Evolutionary conservation across 2,888 invertebrate genomes (phyloP), one percentile per base, ranked within the genome.

Genomic region (Hirtodrosophila histrioides): DNA sequence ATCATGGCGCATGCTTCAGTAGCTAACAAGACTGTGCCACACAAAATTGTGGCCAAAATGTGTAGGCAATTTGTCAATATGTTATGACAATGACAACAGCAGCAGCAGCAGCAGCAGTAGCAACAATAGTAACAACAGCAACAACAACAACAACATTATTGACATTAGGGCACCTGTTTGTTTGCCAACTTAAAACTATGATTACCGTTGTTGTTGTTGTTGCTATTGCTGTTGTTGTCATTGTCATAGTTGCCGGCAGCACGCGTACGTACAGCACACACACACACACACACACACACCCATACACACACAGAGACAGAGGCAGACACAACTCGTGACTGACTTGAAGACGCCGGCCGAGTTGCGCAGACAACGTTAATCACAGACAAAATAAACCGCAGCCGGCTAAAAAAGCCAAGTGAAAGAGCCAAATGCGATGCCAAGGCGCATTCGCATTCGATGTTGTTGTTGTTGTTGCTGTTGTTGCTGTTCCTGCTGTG

Each of bases 151-250:
- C 75, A 78, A 74, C 79, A 71, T 66, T 86, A 84, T 86, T 81
- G 82, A 80, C 82, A 86, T 84, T 86, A 82, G 86, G 82, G 82
- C 82, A 82, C 86, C 82, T 82, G 82, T 82, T 84, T 86, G 84
- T 76, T 86, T 61, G 66, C 75, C 75, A 81, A 84, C 86, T 73
- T 75, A 54, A 83, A 73, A 75, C 84, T 80, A 76, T 86, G 78
- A 84, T 86, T 86, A 82, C 85, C 86, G 82, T 80, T 76, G 53
- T 63, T 71, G 66, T 73, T 72, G 62, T 48, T 69, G 69, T 58
- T 63, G 60, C 39, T 56, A 75, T 54, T 58, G 62, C n/a, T 58
- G 57, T 60, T 60, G 61, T 36, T 53, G 60, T 40, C 43, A 69
- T 69, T 77, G 73, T 66, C 62, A 69, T 69, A 40, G 63, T 74